These are phyloP conservation scores for Hafferia zeledoni DNA, from an alignment of 2,797 vertebrate genomes.

Conservation along the genomic window DNA sequence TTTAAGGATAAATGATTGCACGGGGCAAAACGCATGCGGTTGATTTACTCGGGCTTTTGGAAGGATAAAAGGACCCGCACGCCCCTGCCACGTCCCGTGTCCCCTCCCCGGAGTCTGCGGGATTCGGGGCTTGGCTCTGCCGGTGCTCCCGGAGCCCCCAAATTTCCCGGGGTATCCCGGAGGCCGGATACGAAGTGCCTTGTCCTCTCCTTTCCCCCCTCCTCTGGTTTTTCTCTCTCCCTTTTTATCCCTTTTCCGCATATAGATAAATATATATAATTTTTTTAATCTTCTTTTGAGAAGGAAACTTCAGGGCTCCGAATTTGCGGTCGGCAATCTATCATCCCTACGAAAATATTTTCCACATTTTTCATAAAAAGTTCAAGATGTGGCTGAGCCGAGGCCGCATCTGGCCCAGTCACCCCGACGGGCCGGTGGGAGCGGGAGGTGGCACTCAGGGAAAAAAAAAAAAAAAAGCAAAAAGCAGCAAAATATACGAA, in stretches of 20 bases:
- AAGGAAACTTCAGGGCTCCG: constrained; percentile 56
- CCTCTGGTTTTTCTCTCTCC: not conserved
- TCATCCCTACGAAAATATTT: constrained; percentile 77
- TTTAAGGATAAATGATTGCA: constrained; percentile 56
- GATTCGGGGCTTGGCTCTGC: not conserved
- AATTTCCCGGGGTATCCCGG: not conserved
- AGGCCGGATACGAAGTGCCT: not conserved
- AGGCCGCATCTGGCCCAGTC: constrained; percentile 25
- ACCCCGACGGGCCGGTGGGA: not conserved
- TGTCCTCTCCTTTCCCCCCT: not conserved
- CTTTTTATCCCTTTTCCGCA: rapidly evolving
- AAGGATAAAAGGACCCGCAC: constrained; percentile 14
- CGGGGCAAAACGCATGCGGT: not conserved
- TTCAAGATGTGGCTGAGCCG: constrained; percentile 75
- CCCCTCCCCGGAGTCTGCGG: not conserved
- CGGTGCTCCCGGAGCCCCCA: not conserved
- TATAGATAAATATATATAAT: not conserved
- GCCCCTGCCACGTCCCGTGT: not conserved
- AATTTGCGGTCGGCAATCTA: constrained; percentile 66
- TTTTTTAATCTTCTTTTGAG: not conserved
- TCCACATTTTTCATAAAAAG: constrained; percentile 79
- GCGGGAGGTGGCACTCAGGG: not conserved
- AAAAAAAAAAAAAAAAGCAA: no score
- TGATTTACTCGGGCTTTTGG: constrained; percentile 9
- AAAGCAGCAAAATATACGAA: not conserved